Evolutionary conservation across 2,113 vertebrate species (phyloP).

Genomic region (Nesoenas mayeri): DNA sequence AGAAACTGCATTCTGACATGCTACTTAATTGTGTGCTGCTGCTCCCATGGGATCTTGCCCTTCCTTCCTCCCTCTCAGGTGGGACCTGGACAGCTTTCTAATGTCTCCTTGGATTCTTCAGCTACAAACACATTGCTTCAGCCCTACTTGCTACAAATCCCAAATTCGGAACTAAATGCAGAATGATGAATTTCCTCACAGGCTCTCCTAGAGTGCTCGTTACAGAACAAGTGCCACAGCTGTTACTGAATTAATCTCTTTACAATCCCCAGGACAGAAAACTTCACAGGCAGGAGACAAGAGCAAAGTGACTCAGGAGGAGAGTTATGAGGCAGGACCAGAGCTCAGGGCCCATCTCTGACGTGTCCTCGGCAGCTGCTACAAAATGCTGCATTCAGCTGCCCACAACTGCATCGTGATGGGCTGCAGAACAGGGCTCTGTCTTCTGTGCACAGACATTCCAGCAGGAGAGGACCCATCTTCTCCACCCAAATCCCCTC

Average conservation of each 20-base stretch:
- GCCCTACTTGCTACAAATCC: not conserved
- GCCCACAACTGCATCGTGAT: not conserved
- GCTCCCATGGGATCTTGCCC: not conserved
- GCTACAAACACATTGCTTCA: not conserved
- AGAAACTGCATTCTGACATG: not conserved
- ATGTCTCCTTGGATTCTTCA: not conserved
- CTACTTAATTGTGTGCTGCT: not conserved
- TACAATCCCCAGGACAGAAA: not conserved
- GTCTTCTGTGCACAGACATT: rapidly evolving
- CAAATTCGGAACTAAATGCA: not conserved
- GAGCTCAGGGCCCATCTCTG: not conserved
- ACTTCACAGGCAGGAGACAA: not conserved
- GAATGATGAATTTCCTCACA: not conserved
- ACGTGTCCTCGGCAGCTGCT: not conserved
- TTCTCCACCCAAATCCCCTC: not conserved
- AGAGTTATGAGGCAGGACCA: not conserved
- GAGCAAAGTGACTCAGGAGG: not conserved
- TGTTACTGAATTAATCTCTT: not conserved
- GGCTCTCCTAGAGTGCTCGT: not conserved
- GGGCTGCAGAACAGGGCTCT: not conserved
- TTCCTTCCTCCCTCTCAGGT: not conserved
- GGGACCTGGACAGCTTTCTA: not conserved
- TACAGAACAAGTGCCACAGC: not conserved
- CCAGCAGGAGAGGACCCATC: not conserved
- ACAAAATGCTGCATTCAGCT: not conserved